Evolutionary conservation across 53 echinoderm and acorn worm genomes (phyloP).

Genomic region (Paracentrotus lividus): DNA sequence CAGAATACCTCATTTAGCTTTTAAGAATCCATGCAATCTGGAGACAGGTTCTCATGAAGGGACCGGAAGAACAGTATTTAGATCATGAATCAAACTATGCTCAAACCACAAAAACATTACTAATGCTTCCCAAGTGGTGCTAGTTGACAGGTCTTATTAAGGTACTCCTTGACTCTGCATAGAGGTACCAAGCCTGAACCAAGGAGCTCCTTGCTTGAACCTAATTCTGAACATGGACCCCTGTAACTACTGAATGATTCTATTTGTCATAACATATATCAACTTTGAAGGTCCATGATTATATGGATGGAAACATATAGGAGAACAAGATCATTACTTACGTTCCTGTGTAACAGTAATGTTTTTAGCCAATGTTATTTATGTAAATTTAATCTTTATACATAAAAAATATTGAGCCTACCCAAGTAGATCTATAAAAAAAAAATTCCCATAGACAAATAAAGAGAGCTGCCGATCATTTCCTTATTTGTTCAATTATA

Average conservation of each 20-base stretch:
- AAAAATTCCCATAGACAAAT: too few species aligned
- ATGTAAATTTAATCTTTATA: too few species aligned
- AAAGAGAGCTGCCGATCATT: too few species aligned
- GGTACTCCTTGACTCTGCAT: not conserved
- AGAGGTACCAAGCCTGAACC: conserved; percentile 1
- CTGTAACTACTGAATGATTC: not conserved
- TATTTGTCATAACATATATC: not conserved
- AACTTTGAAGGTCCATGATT: too few species aligned
- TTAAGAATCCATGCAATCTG: not conserved
- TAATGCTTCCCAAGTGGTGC: conserved; percentile 27
- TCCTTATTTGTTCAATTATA: too few species aligned
- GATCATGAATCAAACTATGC: conserved; percentile 38
- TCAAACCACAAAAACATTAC: conserved; percentile 42
- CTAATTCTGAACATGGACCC: not conserved
- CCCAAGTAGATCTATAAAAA: too few species aligned
- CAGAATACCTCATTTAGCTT: not conserved
- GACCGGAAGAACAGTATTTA: conserved; percentile 29
- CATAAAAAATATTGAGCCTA: too few species aligned
- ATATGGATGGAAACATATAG: too few species aligned
- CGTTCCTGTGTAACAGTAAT: too few species aligned
- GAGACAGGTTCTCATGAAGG: conserved; percentile 7
- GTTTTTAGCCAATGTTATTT: too few species aligned
- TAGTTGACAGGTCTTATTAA: not conserved
- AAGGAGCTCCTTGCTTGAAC: not conserved
- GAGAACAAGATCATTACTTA: too few species aligned